Conservation (phyloP, 2,888 invertebrate genomes). For the Anthophora plumipes region DNA sequence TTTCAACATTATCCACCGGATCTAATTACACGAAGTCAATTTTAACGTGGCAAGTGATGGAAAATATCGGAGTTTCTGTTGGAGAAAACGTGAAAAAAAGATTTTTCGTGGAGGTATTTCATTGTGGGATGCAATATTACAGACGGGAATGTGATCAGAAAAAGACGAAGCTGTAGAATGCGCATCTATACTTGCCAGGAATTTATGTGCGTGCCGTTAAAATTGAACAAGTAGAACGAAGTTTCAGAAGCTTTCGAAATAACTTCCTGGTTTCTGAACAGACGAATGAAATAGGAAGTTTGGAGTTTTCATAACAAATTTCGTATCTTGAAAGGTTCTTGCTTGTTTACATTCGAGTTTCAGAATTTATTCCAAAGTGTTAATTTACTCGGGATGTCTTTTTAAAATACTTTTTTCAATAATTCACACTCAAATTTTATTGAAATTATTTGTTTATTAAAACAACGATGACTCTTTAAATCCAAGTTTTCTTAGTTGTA, state of each 20-base stretch:
- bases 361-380: no score
- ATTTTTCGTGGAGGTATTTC: slow-evolving; percentile 1
- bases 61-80: slow-evolving; percentile 5
- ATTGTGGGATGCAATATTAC: slow-evolving; percentile 21
- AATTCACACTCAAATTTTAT: no score
- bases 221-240: slow-evolving; percentile 11
- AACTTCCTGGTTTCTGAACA: slow-evolving; percentile 9
- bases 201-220: slow-evolving; percentile 24
- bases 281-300: slow-evolving; percentile 10
- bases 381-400: no score
- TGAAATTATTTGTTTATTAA: no score
- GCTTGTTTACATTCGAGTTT: no score
- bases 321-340: neutral
- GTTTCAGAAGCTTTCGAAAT: slow-evolving; percentile 23
- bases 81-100: neutral
- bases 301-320: neutral
- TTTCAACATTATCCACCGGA: neutral
- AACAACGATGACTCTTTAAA: no score
- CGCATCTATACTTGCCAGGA: neutral
- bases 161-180: slow-evolving; percentile 11
- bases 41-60: neutral
- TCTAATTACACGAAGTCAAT: neutral
- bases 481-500: no score
- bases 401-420: no score
- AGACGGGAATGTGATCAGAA: slow-evolving; percentile 4